Conservation (phyloP, 1,140 invertebrate genomes). For the Aethina tumida region DNA sequence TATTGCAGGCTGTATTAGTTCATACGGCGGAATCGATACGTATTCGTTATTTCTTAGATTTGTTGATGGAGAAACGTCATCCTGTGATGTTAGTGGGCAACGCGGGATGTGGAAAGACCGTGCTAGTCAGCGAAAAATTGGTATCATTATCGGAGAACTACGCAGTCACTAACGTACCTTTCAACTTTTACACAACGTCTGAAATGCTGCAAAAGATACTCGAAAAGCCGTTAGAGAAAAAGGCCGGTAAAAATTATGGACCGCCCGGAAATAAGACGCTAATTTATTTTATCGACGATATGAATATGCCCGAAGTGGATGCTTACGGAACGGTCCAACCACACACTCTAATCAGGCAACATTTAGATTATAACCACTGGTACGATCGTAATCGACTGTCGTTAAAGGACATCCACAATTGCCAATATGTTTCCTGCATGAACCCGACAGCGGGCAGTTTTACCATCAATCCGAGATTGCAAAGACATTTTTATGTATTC, state of each 20-base stretch:
- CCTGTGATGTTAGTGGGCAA: constrained; percentile 91
- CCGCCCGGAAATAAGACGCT: constrained; percentile 89
- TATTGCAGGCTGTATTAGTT: constrained; percentile 70
- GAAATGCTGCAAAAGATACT: constrained; percentile 93
- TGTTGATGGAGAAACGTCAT: constrained; percentile 76
- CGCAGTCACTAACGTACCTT: constrained; percentile 83
- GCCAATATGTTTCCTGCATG: constrained; percentile 95
- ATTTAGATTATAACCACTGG: constrained; percentile 94
- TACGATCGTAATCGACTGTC: constrained; percentile 84
- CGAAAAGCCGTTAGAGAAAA: constrained; percentile 94
- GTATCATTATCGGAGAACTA: constrained; percentile 73
- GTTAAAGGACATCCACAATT: constrained; percentile 92
- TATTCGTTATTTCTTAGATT: constrained; percentile 80
- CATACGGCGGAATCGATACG: constrained; percentile 89
- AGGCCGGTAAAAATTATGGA: constrained; percentile 90
- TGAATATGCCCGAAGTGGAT: constrained; percentile 97
- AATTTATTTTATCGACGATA: constrained; percentile 95
- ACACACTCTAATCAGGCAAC: constrained; percentile 89
- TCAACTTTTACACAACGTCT: constrained; percentile 94
- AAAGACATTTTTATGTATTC: constrained; percentile 91
- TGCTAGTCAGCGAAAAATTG: constrained; percentile 80
- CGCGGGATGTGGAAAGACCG: constrained; percentile 86
- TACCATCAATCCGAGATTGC: constrained; percentile 88
- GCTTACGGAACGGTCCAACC: constrained; percentile 91
- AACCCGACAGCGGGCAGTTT: constrained; percentile 96